These are phyloP conservation scores for Trilocha varians DNA, from an alignment of 2,888 invertebrate genomes.

Conservation along the genomic window DNA sequence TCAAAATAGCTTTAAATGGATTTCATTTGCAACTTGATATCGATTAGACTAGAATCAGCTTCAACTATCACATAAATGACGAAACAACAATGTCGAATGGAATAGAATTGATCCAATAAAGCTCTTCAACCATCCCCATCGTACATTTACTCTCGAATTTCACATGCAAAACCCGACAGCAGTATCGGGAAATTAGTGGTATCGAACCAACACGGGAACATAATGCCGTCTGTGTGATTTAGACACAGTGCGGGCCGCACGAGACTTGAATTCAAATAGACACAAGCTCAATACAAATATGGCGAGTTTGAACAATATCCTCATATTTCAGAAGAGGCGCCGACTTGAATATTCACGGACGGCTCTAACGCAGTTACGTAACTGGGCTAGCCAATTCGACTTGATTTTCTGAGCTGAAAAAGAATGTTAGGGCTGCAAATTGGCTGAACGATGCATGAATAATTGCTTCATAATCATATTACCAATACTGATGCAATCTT, in stretches of 20 bases:
- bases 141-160: background rate
- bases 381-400: background rate
- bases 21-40: no score
- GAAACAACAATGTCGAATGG: no score
- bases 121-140: no score
- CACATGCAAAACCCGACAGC: conserved; percentile 9
- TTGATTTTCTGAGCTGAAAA: background rate
- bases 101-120: no score
- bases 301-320: conserved; percentile 27
- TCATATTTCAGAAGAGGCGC: conserved; percentile 26
- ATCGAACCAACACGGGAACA: conserved; percentile 14
- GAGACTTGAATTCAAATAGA: conserved; percentile 37
- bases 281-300: conserved; percentile 30
- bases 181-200: conserved; percentile 26
- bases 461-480: background rate
- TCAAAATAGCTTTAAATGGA: no score
- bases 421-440: background rate
- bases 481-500: no score
- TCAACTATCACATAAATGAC: no score
- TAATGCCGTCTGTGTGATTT: conserved; percentile 28
- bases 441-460: background rate
- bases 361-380: conserved; percentile 14
- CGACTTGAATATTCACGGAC: conserved; percentile 23
- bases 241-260: conserved; percentile 23
- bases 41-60: no score